Percentiles rank a stretch among this genome's conserved stretches.
phyloP scores from a whole-genome alignment of 2,888 invertebrate genomes.

The Sicus ferrugineus region DNA sequence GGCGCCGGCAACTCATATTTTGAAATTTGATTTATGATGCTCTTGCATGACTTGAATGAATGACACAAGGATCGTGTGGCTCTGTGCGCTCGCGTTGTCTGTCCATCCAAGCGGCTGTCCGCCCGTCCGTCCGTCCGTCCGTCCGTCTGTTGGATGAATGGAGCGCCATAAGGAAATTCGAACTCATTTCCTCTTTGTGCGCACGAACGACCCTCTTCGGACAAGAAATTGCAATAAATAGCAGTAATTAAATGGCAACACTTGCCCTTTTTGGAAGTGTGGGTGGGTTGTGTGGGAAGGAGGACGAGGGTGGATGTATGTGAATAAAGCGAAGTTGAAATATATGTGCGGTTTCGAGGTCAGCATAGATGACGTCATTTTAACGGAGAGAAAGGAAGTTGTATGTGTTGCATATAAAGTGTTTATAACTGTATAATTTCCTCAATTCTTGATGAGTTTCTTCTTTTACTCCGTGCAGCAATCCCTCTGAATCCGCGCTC shows the following conservation, averaged over 20 bases:
- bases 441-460: too few species aligned
- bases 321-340: too few species aligned
- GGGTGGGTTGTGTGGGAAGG: neutral
- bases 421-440: too few species aligned
- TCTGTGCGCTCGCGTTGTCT: neutral
- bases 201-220: neutral
- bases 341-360: too few species aligned
- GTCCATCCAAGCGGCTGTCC: too few species aligned
- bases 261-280: neutral
- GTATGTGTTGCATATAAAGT: too few species aligned
- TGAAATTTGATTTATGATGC: slow-evolving; percentile 39
- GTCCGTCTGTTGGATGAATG: neutral
- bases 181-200: neutral
- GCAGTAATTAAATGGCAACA: slow-evolving; percentile 5
- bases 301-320: neutral
- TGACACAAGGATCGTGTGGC: neutral
- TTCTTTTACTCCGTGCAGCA: too few species aligned
- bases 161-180: neutral
- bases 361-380: too few species aligned
- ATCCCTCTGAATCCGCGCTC: too few species aligned
- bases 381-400: too few species aligned
- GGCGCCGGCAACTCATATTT: slow-evolving; percentile 25
- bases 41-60: slow-evolving; percentile 33
- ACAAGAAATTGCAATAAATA: slow-evolving; percentile 24
- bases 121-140: too few species aligned